Percentiles rank a stretch among this genome's conserved stretches.
Conservation (phyloP, 2,888 invertebrate species). For the Glaucopsyche alexis region DNA sequence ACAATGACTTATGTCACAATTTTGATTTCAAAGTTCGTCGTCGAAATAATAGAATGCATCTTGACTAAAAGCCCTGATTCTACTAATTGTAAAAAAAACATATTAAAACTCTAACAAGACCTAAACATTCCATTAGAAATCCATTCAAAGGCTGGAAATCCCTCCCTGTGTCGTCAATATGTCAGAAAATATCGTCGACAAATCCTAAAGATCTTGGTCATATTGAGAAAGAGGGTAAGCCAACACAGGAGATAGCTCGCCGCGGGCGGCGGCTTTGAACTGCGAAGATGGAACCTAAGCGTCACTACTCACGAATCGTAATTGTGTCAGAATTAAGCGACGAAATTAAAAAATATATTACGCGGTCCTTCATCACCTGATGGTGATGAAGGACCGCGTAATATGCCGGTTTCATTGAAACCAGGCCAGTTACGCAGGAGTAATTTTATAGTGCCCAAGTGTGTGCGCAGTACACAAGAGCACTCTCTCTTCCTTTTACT, state of each 20-base stretch:
- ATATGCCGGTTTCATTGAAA: too few relatives aligned
- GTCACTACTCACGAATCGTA: background rate
- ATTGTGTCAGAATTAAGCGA: background rate
- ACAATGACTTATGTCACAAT: too few relatives aligned
- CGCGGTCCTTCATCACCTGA: background rate
- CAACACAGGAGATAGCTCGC: conserved; percentile 50
- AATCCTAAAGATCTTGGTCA: conserved; percentile 34
- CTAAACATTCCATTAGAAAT: background rate
- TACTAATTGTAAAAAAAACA: too few relatives aligned
- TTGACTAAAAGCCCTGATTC: too few relatives aligned
- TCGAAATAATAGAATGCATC: too few relatives aligned
- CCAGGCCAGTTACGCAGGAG: too few relatives aligned
- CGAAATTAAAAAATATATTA: conserved; percentile 23
- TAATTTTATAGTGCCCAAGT: too few relatives aligned
- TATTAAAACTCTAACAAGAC: background rate
- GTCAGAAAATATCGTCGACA: conserved; percentile 30
- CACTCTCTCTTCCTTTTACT: too few relatives aligned
- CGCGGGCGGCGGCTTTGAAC: conserved; percentile 45
- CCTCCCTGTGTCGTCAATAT: conserved; percentile 18
- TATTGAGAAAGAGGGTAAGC: conserved; percentile 45
- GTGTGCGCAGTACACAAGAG: too few relatives aligned
- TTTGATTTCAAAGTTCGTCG: too few relatives aligned
- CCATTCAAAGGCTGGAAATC: background rate
- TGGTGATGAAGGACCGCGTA: too few relatives aligned
- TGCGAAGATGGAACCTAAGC: background rate